Conservation (phyloP, 2,888 invertebrate species). For the Agonopterix heracliana region DNA sequence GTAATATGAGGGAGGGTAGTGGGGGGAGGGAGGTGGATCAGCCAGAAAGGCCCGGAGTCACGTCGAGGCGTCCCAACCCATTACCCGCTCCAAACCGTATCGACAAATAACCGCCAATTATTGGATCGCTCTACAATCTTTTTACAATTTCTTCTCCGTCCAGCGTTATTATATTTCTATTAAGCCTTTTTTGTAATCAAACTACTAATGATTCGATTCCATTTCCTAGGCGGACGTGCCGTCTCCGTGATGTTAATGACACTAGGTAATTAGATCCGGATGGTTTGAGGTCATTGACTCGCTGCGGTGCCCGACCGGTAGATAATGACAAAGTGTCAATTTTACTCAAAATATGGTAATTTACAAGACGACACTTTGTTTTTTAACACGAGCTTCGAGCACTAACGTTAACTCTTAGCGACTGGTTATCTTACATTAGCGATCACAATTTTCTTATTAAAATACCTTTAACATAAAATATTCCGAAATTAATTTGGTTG, state of each 20-base stretch:
- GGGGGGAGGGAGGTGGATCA: constrained; percentile 21
- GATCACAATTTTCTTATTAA: no score
- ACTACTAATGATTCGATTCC: constrained; percentile 77
- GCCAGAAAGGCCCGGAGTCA: constrained; percentile 48
- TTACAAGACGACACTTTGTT: constrained; percentile 50
- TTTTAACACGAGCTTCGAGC: constrained; percentile 16
- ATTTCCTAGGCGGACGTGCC: constrained; percentile 76
- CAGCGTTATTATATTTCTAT: constrained; percentile 75
- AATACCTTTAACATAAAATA: no score
- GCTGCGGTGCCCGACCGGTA: constrained; percentile 60
- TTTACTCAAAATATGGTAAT: constrained; percentile 71
- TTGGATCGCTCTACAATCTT: constrained; percentile 76
- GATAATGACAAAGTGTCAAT: constrained; percentile 67
- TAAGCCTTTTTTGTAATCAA: constrained; percentile 77
- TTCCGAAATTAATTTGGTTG: no score
- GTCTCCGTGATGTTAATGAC: constrained; percentile 72
- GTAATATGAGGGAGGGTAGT: constrained; percentile 32
- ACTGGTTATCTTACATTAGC: not conserved
- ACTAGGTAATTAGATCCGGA: constrained; percentile 75
- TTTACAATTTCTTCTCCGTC: constrained; percentile 74
- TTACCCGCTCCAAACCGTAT: constrained; percentile 74
- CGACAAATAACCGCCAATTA: constrained; percentile 76
- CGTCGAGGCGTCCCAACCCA: constrained; percentile 68
- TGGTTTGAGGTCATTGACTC: constrained; percentile 70
- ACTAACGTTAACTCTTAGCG: not conserved